Evolutionary conservation across 2,888 invertebrate species (phyloP), one percentile per base, ranked within the genome.

Genomic region (Agrilus biguttatus): DNA sequence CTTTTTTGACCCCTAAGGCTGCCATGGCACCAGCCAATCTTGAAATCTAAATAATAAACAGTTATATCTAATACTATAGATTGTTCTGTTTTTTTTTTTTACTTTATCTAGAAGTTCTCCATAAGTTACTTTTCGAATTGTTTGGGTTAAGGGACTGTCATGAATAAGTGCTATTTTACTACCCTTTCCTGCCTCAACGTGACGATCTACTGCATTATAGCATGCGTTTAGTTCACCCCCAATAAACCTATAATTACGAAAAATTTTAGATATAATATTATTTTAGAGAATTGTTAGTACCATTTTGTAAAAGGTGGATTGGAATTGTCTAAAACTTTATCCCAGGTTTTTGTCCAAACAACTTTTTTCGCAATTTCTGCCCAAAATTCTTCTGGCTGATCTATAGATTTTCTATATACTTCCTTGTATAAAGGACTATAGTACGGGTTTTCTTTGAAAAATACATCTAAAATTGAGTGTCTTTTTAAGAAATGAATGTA

Each of bases 151-250:
- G 0, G 93, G 93, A 33, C 91, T 91, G 65, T 95, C 93, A 61
- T 93, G 84, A 38, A 93, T 85, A 19, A 95, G 68, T 0, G 92
- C 93, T 0, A 80, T 70, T 56, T 83, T 81, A 8, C 78, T 74
- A 0, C 90, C 92, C 12, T 74, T 71, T 0, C 92, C 92, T 0
- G 74, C 76, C 7, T 74, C 72, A 5, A 93, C 83, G 67, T 95
- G 93, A 0, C 93, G 75, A 65, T 95, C 95, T 8, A 95, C 71
- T 0, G 91, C 87, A 64, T 95, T 95, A 71, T 91, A 83, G 57
- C 92, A 91, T 0, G 91, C 90, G 55, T 92, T 95, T 60, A 93
- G 63, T 64, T 91, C 83, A 1, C 93, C 95, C 0, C 90, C 93
- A 2, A 79, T 78, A 71, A 83, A 90, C 89, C 88, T 85, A 51